These are phyloP conservation scores for Lithosia quadra DNA, from an alignment of 2,888 invertebrate species.

Conservation along the genomic window DNA sequence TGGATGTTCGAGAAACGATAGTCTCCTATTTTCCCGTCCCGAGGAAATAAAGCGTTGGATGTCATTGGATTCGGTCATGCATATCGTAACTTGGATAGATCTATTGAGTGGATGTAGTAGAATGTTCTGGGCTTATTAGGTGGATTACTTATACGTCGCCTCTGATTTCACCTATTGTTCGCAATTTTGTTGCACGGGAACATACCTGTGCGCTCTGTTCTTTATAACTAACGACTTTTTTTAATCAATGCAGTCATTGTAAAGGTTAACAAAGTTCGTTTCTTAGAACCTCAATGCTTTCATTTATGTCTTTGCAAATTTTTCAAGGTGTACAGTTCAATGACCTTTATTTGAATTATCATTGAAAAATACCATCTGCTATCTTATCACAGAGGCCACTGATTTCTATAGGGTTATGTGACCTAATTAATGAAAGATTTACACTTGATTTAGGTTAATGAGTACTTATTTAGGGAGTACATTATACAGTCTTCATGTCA, in stretches of 20 bases:
- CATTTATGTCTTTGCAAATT: slow-evolving; percentile 36
- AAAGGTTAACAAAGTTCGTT: slow-evolving; percentile 62
- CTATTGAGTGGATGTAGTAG: slow-evolving; percentile 55
- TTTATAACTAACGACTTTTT: slow-evolving; percentile 60
- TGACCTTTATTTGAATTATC: slow-evolving; percentile 67
- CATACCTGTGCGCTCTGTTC: slow-evolving; percentile 63
- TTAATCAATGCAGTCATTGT: slow-evolving; percentile 67
- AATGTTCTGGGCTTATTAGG: slow-evolving; percentile 67
- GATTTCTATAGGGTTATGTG: slow-evolving; percentile 43
- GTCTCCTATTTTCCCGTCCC: slow-evolving; percentile 59
- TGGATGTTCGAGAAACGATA: slow-evolving; percentile 54
- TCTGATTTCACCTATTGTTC: slow-evolving; percentile 82
- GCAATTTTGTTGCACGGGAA: slow-evolving; percentile 63
- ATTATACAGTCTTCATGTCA: slow-evolving; percentile 24
- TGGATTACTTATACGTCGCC: slow-evolving; percentile 61
- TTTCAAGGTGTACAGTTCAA: slow-evolving; percentile 55
- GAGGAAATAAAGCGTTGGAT: slow-evolving; percentile 76
- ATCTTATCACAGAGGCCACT: slow-evolving; percentile 51
- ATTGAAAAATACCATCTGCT: slow-evolving; percentile 50
- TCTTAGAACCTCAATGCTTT: slow-evolving; percentile 34
- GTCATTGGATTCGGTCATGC: slow-evolving; percentile 78
- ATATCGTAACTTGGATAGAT: slow-evolving; percentile 70
- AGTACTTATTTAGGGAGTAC: not conserved
- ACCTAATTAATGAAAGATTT: slow-evolving; percentile 32
- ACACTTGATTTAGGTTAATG: not conserved